Evolutionary conservation across 2,113 vertebrate species (phyloP).

Genomic region (Channa maculata): DNA sequence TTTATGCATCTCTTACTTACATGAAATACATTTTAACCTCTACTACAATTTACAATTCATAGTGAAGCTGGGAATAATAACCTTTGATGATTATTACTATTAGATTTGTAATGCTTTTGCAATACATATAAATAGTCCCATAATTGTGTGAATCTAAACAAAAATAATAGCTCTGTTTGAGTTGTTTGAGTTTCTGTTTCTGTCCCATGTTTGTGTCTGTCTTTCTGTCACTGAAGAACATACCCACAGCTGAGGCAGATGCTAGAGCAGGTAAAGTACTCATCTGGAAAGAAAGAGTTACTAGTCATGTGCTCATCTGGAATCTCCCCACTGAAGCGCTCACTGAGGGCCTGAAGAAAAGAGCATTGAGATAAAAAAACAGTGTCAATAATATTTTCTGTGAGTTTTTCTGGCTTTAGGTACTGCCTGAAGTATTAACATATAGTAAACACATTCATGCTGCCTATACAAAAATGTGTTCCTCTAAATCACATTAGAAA

Average conservation of each 20-base stretch:
- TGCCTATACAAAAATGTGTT: not conserved
- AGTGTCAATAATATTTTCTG: not conserved
- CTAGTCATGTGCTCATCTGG: constrained; percentile 93
- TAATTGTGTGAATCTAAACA: too few relatives aligned
- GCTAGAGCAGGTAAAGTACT: constrained; percentile 97
- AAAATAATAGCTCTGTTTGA: too few relatives aligned
- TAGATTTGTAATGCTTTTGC: too few relatives aligned
- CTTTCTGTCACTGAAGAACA: constrained; percentile 59
- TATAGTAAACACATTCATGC: not conserved
- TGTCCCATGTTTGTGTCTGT: not conserved
- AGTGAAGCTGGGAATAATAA: too few relatives aligned
- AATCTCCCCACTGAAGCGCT: constrained; percentile 96
- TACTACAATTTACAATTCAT: too few relatives aligned
- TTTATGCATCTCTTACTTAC: too few relatives aligned
- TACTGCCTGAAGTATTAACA: not conserved
- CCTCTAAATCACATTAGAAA: not conserved
- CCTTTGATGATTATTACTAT: too few relatives aligned
- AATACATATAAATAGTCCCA: too few relatives aligned
- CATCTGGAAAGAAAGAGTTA: constrained; percentile 98
- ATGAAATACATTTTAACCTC: too few relatives aligned
- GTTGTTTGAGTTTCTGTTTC: not conserved
- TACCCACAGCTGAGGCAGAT: constrained; percentile 98
- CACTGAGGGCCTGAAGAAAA: constrained; percentile 90
- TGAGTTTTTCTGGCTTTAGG: not conserved
- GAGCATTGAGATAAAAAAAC: not conserved